Evolutionary conservation across 1,140 invertebrate genomes (phyloP).

Genomic region (Batillaria attramentaria): DNA sequence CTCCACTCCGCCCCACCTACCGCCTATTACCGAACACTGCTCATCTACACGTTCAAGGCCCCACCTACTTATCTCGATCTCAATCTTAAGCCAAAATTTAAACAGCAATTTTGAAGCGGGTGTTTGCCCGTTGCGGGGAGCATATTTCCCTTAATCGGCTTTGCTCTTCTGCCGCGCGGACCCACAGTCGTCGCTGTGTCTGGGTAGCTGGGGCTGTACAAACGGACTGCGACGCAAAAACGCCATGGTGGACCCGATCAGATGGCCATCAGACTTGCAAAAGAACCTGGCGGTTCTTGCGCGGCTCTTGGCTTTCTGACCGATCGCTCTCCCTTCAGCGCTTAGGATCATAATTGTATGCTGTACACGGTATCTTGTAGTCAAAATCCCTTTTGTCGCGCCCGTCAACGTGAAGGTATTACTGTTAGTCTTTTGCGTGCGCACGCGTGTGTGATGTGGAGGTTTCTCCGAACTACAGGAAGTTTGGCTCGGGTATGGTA

Average conservation of each 20-base stretch:
- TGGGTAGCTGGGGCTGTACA: not conserved
- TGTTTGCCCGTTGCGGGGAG: conserved; percentile 9
- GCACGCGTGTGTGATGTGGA: too few relatives aligned
- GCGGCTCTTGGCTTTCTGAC: not conserved
- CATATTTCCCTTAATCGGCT: conserved; percentile 8
- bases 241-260: not conserved
- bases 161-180: not conserved
- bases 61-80: conserved; percentile 4
- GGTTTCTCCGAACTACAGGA: too few relatives aligned
- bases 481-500: too few relatives aligned
- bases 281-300: not conserved
- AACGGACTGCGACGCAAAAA: not conserved
- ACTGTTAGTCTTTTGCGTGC: too few relatives aligned
- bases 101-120: conserved; percentile 9
- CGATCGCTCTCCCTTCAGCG: not conserved
- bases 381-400: too few relatives aligned
- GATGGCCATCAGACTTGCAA: not conserved
- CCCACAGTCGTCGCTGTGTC: not conserved
- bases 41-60: not conserved
- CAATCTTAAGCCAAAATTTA: conserved; percentile 6
- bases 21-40: not conserved
- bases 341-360: not conserved
- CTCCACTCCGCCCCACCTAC: not conserved
- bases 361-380: too few relatives aligned
- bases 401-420: too few relatives aligned